Evolutionary conservation across 2,888 invertebrate species (phyloP).

Genomic region (Physocephala rufipes): DNA sequence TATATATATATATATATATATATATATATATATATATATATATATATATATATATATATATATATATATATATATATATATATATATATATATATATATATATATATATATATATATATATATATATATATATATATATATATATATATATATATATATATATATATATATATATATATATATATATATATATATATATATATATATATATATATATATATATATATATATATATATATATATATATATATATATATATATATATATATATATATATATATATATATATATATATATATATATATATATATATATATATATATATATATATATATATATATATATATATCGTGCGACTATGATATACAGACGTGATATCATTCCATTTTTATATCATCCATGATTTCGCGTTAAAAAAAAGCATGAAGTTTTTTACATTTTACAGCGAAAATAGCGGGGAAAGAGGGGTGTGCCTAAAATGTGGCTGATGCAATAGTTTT

Average conservation of each 20-base stretch:
- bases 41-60: too few relatives aligned
- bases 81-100: too few relatives aligned
- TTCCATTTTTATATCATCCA: not conserved
- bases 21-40: too few relatives aligned
- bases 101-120: too few relatives aligned
- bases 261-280: not conserved
- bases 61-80: too few relatives aligned
- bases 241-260: not conserved
- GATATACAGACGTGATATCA: not conserved
- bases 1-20: too few relatives aligned
- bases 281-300: not conserved
- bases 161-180: not conserved
- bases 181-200: not conserved
- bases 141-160: not conserved
- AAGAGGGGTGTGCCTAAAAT: not conserved
- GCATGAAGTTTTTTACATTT: too few relatives aligned
- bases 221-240: not conserved
- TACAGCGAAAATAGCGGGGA: too few relatives aligned
- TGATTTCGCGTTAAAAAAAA: not conserved
- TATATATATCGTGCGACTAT: not conserved
- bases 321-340: not conserved
- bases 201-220: not conserved
- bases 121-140: too few relatives aligned
- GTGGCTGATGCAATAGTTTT: slow-evolving; percentile 18
- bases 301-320: not conserved